phyloP scores from a whole-genome alignment of 2,797 vertebrate species.

The Pangasius mekongensis region DNA sequence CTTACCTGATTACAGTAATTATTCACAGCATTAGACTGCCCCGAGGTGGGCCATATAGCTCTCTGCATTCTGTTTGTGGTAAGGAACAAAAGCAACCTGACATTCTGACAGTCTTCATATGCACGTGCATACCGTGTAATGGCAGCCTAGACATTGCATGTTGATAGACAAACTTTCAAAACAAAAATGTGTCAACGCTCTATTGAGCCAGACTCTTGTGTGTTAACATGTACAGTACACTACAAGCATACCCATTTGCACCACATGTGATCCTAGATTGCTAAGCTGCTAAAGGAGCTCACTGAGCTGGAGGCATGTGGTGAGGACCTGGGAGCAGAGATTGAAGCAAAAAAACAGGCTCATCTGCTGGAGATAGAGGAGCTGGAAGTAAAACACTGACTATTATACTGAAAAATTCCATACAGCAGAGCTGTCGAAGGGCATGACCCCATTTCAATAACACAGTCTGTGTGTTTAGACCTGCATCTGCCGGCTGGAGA shows the following conservation, averaged over 20 bases:
- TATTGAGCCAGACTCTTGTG: not conserved
- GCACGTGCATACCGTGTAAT: conserved; percentile 30
- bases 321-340: conserved; percentile 70
- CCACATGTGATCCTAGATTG: conserved; percentile 63
- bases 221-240: conserved; percentile 1
- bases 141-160: conserved; percentile 22
- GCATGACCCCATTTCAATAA: conserved; percentile 23
- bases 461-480: conserved; percentile 58
- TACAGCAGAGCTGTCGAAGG: conserved; percentile 9
- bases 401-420: conserved; percentile 47
- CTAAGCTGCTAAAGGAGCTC: conserved; percentile 69
- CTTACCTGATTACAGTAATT: conserved; percentile 76
- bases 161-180: conserved; percentile 25
- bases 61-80: conserved; percentile 53
- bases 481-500: conserved; percentile 67
- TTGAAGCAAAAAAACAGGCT: conserved; percentile 63
- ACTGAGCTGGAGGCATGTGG: conserved; percentile 65
- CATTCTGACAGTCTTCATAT: conserved; percentile 38
- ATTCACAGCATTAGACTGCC: conserved; percentile 61
- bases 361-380: conserved; percentile 70
- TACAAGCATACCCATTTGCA: not conserved
- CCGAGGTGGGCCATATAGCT: conserved; percentile 47
- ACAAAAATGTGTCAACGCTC: conserved; percentile 7
- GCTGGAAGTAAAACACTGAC: conserved; percentile 69
- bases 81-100: conserved; percentile 37